Evolutionary conservation across 2,888 invertebrate species (phyloP).

Genomic region (Chaetogeoica ovagalla): DNA sequence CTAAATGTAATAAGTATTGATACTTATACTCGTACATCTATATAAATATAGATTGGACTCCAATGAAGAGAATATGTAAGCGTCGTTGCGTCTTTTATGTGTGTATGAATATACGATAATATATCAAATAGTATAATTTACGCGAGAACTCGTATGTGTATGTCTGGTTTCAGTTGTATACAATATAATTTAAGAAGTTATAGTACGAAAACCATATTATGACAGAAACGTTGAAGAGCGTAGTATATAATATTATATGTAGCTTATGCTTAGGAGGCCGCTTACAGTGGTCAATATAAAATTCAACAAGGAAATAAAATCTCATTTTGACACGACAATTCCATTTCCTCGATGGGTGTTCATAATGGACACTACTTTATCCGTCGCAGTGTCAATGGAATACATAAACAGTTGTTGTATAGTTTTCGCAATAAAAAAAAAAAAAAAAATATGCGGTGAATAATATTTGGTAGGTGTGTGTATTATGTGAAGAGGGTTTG

Average conservation of each 20-base stretch:
- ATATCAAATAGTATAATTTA: background rate
- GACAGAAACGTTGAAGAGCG: background rate
- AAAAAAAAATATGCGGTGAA: slow-evolving; percentile 27
- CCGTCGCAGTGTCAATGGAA: slow-evolving; percentile 26
- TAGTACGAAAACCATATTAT: background rate
- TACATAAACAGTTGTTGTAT: slow-evolving; percentile 40
- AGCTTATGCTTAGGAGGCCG: slow-evolving; percentile 8
- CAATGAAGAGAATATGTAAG: no score
- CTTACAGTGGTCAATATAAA: slow-evolving; percentile 44
- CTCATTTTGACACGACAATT: slow-evolving; percentile 51
- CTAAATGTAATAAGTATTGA: no score
- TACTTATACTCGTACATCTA: no score
- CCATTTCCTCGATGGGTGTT: slow-evolving; percentile 44
- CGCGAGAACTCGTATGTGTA: background rate
- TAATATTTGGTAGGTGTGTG: slow-evolving; percentile 1
- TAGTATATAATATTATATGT: background rate
- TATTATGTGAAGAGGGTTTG: background rate
- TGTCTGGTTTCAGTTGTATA: background rate
- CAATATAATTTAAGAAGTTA: slow-evolving; percentile 10
- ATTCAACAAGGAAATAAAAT: slow-evolving; percentile 41
- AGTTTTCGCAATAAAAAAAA: slow-evolving; percentile 14
- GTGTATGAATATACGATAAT: background rate
- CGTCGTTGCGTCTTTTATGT: background rate
- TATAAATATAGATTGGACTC: no score
- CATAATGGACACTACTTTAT: slow-evolving; percentile 47